These are phyloP conservation scores for Forbesichthys papilliferus DNA, from an alignment of 2,113 vertebrate species.

Conservation along the genomic window DNA sequence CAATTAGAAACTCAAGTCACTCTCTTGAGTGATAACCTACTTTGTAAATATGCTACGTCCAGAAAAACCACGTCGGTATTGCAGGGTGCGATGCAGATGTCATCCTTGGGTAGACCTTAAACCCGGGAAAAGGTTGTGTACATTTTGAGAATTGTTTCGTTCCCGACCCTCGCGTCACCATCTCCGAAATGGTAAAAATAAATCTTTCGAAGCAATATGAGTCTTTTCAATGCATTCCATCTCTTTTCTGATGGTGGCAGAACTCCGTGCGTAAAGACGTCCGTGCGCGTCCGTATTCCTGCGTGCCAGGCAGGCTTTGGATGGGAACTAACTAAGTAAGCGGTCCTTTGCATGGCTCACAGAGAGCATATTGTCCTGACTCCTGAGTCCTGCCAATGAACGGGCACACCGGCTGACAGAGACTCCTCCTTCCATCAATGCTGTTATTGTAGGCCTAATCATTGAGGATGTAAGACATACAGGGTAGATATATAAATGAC, in stretches of 20 bases:
- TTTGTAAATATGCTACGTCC: conserved; percentile 17
- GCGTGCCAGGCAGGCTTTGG: neutral
- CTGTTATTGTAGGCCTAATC: neutral
- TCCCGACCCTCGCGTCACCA: conserved; percentile 22
- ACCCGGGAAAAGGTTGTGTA: neutral
- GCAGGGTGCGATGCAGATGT: conserved; percentile 8
- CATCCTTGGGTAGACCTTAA: conserved; percentile 41
- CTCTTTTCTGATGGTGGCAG: neutral
- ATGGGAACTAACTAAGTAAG: neutral
- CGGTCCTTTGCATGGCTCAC: neutral
- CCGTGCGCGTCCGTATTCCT: neutral
- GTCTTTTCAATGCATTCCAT: conserved; percentile 47
- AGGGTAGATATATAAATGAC: too few relatives aligned
- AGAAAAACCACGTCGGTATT: neutral
- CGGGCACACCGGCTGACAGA: too few relatives aligned
- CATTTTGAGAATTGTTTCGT: neutral
- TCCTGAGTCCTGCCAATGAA: too few relatives aligned
- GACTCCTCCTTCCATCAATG: neutral
- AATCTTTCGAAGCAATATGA: conserved; percentile 35
- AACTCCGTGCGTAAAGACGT: conserved; percentile 8
- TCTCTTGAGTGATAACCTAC: conserved; percentile 5
- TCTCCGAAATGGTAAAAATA: neutral
- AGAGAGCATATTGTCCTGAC: too few relatives aligned
- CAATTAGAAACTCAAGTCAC: conserved; percentile 11
- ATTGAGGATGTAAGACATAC: neutral